Evolutionary conservation across 1,140 invertebrate genomes (phyloP).

Genomic region (Bombyx mori): DNA sequence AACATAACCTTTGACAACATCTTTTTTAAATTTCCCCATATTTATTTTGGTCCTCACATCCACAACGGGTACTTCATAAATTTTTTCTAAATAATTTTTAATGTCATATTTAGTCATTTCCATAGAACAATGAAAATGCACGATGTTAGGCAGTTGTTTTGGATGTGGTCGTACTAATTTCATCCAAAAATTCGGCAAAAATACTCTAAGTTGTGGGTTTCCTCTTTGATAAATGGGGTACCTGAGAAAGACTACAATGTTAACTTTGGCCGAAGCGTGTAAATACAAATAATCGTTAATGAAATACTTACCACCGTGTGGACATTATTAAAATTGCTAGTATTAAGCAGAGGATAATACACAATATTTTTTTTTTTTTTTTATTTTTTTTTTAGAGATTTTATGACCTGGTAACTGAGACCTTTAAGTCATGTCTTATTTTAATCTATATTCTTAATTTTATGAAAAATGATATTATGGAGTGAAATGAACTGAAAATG

Average conservation of each 20-base stretch:
- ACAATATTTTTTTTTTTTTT: too few species aligned
- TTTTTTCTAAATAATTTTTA: constrained; percentile 94
- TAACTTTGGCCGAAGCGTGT: constrained; percentile 5
- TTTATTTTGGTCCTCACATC: constrained; percentile 81
- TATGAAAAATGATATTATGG: too few species aligned
- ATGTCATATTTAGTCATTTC: constrained; percentile 92
- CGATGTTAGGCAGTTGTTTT: constrained; percentile 80
- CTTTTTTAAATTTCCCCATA: constrained; percentile 73
- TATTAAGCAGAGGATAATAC: too few species aligned
- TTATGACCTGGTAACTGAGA: too few species aligned
- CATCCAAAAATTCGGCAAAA: constrained; percentile 96
- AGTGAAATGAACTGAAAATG: too few species aligned
- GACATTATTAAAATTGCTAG: constrained; percentile 25
- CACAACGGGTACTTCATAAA: constrained; percentile 87
- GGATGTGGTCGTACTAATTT: constrained; percentile 82
- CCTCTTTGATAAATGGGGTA: constrained; percentile 92
- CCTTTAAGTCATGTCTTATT: too few species aligned
- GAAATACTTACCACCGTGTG: constrained; percentile 38
- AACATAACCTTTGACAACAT: constrained; percentile 73
- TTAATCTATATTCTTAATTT: too few species aligned
- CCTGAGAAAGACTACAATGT: constrained; percentile 47
- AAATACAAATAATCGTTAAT: neutral
- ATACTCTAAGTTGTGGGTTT: constrained; percentile 90
- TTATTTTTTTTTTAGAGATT: too few species aligned
- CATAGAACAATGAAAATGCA: constrained; percentile 88